Evolutionary conservation across 2,888 invertebrate genomes (phyloP).

Genomic region (Cephalotes varians): DNA sequence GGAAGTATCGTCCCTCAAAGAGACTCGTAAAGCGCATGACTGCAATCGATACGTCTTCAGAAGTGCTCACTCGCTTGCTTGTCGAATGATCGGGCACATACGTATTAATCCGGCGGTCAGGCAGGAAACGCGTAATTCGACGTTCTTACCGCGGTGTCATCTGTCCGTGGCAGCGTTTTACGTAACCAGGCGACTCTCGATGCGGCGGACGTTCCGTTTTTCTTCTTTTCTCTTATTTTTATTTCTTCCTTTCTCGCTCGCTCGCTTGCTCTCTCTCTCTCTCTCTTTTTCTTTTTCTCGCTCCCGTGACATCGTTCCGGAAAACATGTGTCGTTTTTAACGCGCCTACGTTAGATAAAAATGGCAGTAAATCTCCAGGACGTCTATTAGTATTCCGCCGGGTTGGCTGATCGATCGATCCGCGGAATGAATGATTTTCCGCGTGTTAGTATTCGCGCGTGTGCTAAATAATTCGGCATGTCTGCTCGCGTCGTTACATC

Average conservation of each 20-base stretch:
- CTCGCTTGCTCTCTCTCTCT: neutral
- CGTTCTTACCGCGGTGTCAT: conserved; percentile 79
- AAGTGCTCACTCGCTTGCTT: conserved; percentile 45
- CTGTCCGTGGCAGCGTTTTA: conserved; percentile 78
- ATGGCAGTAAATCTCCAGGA: conserved; percentile 53
- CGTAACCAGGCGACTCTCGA: conserved; percentile 75
- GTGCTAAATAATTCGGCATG: conserved; percentile 49
- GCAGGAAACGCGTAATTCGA: conserved; percentile 81
- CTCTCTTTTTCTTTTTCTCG: neutral
- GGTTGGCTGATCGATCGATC: conserved; percentile 64
- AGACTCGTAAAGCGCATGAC: conserved; percentile 21
- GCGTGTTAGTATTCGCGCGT: conserved; percentile 46
- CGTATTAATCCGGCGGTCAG: conserved; percentile 62
- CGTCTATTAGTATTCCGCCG: conserved; percentile 65
- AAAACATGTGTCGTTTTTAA: conserved; percentile 41
- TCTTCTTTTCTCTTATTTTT: neutral
- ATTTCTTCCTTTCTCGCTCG: too few species aligned
- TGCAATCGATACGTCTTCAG: conserved; percentile 43
- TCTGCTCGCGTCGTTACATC: conserved; percentile 33
- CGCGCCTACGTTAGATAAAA: conserved; percentile 63
- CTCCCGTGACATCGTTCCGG: neutral
- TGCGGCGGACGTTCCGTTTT: conserved; percentile 28
- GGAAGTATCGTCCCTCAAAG: conserved; percentile 29
- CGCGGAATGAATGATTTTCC: conserved; percentile 58
- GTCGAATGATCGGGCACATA: conserved; percentile 63